Evolutionary conservation across 2,888 invertebrate species (phyloP).

Genomic region (Elaeidobius kamerunicus): DNA sequence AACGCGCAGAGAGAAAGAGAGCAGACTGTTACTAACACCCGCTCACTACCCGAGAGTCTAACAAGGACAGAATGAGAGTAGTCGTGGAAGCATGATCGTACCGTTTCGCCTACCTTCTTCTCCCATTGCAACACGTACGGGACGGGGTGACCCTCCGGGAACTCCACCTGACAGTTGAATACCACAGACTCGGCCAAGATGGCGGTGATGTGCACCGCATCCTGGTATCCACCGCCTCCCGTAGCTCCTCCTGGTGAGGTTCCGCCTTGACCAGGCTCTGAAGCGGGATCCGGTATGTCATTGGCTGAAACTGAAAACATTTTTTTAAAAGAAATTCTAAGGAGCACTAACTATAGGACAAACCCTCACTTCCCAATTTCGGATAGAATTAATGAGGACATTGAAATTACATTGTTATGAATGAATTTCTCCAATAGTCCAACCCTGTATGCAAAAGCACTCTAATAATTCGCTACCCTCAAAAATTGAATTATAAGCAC

Average conservation of each 20-base stretch:
- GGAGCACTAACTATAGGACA: too few relatives aligned
- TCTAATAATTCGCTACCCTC: too few relatives aligned
- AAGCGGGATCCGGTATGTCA: background rate
- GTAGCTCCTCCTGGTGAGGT: background rate
- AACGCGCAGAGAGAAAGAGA: constrained; percentile 43
- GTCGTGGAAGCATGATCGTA: constrained; percentile 58
- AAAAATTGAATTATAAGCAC: too few relatives aligned
- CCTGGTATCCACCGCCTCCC: constrained; percentile 62
- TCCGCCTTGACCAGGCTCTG: background rate
- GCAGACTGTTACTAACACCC: constrained; percentile 58
- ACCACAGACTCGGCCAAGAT: constrained; percentile 96
- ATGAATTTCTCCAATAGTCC: too few relatives aligned
- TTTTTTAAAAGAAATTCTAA: background rate
- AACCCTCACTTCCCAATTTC: too few relatives aligned
- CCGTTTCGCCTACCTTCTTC: constrained; percentile 98
- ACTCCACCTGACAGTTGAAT: constrained; percentile 97
- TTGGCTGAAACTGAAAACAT: constrained; percentile 24
- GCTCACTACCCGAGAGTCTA: too few relatives aligned
- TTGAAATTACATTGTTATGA: too few relatives aligned
- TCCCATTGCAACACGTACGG: constrained; percentile 99
- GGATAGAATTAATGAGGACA: too few relatives aligned
- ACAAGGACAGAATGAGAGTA: too few relatives aligned
- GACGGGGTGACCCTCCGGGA: constrained; percentile 92
- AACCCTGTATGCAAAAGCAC: too few relatives aligned
- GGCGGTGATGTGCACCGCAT: constrained; percentile 95